phyloP scores from a whole-genome alignment of 2,888 invertebrate species.

The Stegophylla sp. region DNA sequence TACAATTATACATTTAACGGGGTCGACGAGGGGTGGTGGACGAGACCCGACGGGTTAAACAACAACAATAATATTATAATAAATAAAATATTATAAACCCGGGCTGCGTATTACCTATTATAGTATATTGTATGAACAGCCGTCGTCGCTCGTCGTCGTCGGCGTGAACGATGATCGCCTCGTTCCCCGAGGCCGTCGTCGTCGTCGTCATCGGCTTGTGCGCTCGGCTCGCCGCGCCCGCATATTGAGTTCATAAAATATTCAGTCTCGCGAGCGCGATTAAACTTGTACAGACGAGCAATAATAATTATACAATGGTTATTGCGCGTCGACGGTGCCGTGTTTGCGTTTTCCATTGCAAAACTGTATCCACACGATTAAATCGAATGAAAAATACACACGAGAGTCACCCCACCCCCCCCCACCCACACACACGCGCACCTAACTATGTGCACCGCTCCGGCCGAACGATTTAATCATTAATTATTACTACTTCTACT shows the following conservation, averaged over 20 bases:
- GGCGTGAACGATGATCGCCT: not conserved
- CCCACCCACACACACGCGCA: too few species aligned
- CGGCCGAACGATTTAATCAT: conserved; percentile 6
- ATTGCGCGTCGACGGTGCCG: conserved; percentile 6
- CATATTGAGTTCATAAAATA: conserved; percentile 33
- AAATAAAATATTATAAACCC: too few species aligned
- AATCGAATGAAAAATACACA: conserved; percentile 29
- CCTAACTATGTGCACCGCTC: too few species aligned
- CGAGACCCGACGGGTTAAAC: not conserved
- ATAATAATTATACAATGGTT: conserved; percentile 55
- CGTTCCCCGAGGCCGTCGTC: conserved; percentile 21
- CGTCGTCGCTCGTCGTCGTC: not conserved
- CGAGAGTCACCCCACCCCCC: not conserved
- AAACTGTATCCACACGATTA: conserved; percentile 21
- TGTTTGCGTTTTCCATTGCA: conserved; percentile 53
- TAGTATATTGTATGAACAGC: too few species aligned
- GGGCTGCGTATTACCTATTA: not conserved
- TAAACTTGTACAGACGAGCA: conserved; percentile 51
- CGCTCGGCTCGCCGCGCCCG: not conserved
- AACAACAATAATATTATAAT: too few species aligned
- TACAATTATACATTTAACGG: not conserved
- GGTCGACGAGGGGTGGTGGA: not conserved
- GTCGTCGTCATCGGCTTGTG: not conserved
- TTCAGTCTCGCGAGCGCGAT: conserved; percentile 43
- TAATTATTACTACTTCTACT: conserved; percentile 45